These are phyloP conservation scores for Drosophila meridionalis DNA, from an alignment of 2,888 invertebrate species.

Conservation along the genomic window DNA sequence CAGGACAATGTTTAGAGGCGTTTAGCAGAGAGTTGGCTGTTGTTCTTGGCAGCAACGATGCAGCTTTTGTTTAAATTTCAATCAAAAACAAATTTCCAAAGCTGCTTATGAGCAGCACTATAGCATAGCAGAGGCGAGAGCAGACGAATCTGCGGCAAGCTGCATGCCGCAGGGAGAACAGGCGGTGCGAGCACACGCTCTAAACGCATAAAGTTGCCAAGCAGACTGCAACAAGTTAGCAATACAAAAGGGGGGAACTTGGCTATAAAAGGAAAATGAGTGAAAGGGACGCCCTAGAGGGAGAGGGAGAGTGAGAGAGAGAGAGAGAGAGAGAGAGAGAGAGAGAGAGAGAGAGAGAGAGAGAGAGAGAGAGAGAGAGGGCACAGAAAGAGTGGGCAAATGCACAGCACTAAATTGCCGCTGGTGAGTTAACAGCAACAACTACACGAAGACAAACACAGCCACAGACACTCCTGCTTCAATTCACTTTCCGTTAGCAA, in stretches of 20 bases:
- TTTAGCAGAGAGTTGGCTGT: slow-evolving; percentile 24
- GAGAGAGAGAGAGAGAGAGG: neutral
- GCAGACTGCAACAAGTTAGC: slow-evolving; percentile 69
- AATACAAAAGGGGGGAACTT: slow-evolving; percentile 22
- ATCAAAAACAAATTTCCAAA: slow-evolving; percentile 74
- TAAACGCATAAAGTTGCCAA: slow-evolving; percentile 46
- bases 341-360: no score
- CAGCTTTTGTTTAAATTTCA: slow-evolving; percentile 73
- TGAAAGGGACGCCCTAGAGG: neutral
- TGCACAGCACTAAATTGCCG: slow-evolving; percentile 61
- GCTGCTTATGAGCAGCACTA: slow-evolving; percentile 49
- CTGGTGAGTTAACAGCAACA: slow-evolving; percentile 51
- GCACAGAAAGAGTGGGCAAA: slow-evolving; percentile 26
- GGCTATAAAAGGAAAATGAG: neutral
- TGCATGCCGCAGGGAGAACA: slow-evolving; percentile 35
- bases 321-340: neutral
- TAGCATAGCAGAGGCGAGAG: neutral
- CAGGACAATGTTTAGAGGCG: slow-evolving; percentile 37
- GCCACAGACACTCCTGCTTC: slow-evolving; percentile 49
- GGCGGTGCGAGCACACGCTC: slow-evolving; percentile 11
- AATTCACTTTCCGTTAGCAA: slow-evolving; percentile 44
- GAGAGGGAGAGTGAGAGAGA: no score
- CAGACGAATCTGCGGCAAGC: slow-evolving; percentile 21
- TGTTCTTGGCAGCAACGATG: slow-evolving; percentile 39
- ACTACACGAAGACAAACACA: slow-evolving; percentile 21